These are phyloP conservation scores for human DNA, from an alignment of 2,113 vertebrate species.

Conservation along the genomic window DNA sequence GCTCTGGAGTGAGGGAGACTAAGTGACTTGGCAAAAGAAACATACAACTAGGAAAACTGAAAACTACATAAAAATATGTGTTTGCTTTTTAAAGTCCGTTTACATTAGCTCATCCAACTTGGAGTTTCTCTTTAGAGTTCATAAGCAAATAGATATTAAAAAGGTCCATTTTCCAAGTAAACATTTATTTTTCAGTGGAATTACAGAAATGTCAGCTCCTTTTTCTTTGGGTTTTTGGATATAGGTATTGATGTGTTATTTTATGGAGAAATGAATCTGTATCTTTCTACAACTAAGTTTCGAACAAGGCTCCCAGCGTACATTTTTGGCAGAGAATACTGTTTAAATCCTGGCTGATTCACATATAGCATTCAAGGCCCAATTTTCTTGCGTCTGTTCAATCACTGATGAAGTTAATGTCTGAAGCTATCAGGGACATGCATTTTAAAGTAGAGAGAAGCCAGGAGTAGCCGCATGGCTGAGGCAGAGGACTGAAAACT, in stretches of 20 bases:
- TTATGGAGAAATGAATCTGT: neutral
- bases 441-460: neutral
- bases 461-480: neutral
- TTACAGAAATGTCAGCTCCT: neutral
- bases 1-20: neutral
- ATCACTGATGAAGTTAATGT: neutral
- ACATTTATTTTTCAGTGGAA: neutral
- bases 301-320: neutral
- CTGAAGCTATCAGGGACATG: neutral
- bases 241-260: neutral
- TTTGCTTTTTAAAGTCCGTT: slow-evolving; percentile 69
- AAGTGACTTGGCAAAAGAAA: slow-evolving; percentile 35
- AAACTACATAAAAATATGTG: slow-evolving; percentile 4
- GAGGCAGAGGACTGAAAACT: neutral
- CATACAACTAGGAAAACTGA: slow-evolving; percentile 45
- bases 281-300: neutral
- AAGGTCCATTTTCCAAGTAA: slow-evolving; percentile 2
- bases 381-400: neutral
- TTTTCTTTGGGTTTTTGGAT: neutral
- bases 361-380: neutral
- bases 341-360: neutral
- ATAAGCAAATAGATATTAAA: neutral
- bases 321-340: fast-evolving
- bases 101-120: neutral
- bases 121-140: slow-evolving; percentile 30